Evolutionary conservation across 2,113 vertebrate genomes (phyloP).

Genomic region (Oreochromis niloticus): DNA sequence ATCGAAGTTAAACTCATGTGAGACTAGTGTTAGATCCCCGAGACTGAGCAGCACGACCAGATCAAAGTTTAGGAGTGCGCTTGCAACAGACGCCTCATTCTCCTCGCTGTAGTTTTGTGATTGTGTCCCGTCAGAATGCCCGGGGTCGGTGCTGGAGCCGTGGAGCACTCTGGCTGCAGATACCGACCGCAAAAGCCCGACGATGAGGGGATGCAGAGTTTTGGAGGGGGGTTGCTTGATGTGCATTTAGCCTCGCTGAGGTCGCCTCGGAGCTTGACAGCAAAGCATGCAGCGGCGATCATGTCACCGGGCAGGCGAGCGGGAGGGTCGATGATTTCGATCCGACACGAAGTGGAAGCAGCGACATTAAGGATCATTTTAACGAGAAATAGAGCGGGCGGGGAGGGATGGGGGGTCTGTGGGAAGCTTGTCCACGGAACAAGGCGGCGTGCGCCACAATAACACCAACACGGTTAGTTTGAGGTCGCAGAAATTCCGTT

Average conservation of each 20-base stretch:
- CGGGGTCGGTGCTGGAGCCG: background rate
- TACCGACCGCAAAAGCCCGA: background rate
- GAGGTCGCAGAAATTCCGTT: background rate
- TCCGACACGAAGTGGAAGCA: background rate
- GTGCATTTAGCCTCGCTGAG: background rate
- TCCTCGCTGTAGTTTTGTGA: background rate
- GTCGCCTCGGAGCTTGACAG: background rate
- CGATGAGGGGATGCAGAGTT: slow-evolving; percentile 7
- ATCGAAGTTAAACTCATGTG: background rate
- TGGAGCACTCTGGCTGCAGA: background rate
- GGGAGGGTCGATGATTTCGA: background rate
- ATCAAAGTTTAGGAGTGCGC: slow-evolving; percentile 14
- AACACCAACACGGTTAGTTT: background rate
- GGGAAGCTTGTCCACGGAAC: background rate
- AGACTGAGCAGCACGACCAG: background rate
- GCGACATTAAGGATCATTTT: background rate
- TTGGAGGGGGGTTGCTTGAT: background rate
- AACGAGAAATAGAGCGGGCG: background rate
- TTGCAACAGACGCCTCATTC: background rate
- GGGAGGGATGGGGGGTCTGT: background rate
- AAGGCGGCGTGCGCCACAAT: background rate
- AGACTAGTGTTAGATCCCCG: background rate
- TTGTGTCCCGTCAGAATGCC: background rate
- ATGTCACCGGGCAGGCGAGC: background rate
- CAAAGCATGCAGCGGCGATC: background rate